Evolutionary conservation across 2,797 vertebrate genomes (phyloP).

Genomic region (Coracias cyanogaster): DNA sequence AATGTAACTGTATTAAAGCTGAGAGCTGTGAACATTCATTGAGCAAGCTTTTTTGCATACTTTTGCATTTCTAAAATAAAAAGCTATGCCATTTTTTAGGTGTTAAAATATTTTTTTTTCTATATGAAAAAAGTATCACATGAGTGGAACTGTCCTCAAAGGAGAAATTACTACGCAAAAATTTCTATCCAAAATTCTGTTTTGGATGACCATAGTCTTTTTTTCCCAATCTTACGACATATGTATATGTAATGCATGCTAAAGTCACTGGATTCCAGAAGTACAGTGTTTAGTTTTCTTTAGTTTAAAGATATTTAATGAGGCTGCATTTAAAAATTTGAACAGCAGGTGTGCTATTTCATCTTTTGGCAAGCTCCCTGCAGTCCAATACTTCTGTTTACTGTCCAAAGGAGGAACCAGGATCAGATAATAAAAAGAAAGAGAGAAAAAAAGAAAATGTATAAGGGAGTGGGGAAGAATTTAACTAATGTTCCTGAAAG

Average conservation of each 20-base stretch:
- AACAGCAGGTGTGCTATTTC: conserved; percentile 29
- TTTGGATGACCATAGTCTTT: background rate
- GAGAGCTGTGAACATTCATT: background rate
- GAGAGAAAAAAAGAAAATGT: accelerated
- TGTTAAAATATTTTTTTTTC: background rate
- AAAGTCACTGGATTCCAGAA: conserved; percentile 1
- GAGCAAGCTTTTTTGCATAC: background rate
- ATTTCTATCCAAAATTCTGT: background rate
- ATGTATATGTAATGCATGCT: background rate
- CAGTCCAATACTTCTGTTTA: background rate
- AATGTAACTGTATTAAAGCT: background rate
- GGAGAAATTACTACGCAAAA: background rate
- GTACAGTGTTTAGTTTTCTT: background rate
- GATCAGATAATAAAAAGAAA: background rate
- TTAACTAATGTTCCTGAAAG: background rate
- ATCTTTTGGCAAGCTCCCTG: conserved; percentile 11
- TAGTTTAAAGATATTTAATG: conserved; percentile 23
- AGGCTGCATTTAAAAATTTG: conserved; percentile 8
- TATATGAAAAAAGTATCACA: background rate
- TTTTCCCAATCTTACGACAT: background rate
- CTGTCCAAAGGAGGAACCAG: background rate
- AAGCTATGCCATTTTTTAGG: accelerated
- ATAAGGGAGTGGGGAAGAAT: background rate
- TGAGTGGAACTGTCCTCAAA: background rate
- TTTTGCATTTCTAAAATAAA: background rate